phyloP scores from a whole-genome alignment of 2,797 vertebrate genomes.

The Oceanodroma leucorhoa region DNA sequence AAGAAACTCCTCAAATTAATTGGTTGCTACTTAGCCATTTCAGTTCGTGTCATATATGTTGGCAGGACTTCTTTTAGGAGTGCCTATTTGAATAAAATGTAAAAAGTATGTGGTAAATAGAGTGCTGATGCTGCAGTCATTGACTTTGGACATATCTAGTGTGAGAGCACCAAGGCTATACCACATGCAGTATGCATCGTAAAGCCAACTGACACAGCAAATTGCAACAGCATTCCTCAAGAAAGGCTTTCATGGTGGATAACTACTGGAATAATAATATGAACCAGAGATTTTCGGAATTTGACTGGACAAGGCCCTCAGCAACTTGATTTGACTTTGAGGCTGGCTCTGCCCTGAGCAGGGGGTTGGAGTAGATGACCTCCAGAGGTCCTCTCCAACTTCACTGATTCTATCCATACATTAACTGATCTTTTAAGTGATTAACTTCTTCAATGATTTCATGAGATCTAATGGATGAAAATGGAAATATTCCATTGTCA shows the following conservation, averaged over 20 bases:
- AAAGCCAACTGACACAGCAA: not conserved
- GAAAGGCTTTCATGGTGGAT: not conserved
- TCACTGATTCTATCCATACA: not conserved
- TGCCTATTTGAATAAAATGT: not conserved
- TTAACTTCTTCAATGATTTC: not conserved
- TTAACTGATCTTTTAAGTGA: not conserved
- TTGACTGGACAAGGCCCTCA: not conserved
- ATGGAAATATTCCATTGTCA: not conserved
- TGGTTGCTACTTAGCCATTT: not conserved
- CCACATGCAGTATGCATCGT: not conserved
- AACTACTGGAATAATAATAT: not conserved
- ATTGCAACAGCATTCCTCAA: not conserved
- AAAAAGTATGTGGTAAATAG: rapidly evolving
- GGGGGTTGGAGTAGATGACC: not conserved
- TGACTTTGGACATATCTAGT: not conserved
- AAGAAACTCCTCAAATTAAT: not conserved
- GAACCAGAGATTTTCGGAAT: not conserved
- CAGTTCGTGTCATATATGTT: not conserved
- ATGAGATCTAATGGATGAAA: not conserved
- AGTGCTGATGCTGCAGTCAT: not conserved
- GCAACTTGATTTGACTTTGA: not conserved
- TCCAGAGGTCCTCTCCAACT: not conserved
- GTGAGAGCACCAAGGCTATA: not conserved
- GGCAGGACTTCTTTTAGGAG: not conserved
- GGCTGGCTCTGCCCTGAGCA: not conserved